Conservation (phyloP, 2,113 vertebrate genomes). For the Serinus canaria region DNA sequence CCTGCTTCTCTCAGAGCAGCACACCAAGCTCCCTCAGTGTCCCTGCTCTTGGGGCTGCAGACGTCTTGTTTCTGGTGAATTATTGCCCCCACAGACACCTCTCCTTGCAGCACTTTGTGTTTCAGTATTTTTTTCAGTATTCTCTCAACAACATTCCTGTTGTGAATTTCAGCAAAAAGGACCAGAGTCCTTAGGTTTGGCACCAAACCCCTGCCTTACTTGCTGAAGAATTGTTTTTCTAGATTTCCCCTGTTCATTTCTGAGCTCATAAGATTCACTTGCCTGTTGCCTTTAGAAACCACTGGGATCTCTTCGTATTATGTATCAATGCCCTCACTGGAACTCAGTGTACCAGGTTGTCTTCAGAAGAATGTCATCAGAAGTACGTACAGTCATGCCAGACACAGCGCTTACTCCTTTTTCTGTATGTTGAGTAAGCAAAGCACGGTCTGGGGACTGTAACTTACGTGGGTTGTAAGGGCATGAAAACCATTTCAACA, state of each 20-base stretch:
- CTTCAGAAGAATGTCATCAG: background rate
- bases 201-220: background rate
- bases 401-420: background rate
- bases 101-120: background rate
- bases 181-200: background rate
- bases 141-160: background rate
- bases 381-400: background rate
- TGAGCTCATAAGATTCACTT: background rate
- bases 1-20: background rate
- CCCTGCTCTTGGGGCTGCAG: background rate
- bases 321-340: background rate
- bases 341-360: background rate
- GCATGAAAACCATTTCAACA: background rate
- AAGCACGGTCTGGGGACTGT: accelerated
- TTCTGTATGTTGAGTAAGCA: background rate
- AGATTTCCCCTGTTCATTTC: background rate
- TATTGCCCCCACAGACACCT: background rate
- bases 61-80: background rate
- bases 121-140: background rate
- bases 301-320: background rate
- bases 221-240: background rate
- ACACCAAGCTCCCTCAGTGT: background rate
- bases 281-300: background rate
- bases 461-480: background rate
- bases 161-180: background rate